Evolutionary conservation across 2,888 invertebrate species (phyloP).

Genomic region (Ophioninae sp.): DNA sequence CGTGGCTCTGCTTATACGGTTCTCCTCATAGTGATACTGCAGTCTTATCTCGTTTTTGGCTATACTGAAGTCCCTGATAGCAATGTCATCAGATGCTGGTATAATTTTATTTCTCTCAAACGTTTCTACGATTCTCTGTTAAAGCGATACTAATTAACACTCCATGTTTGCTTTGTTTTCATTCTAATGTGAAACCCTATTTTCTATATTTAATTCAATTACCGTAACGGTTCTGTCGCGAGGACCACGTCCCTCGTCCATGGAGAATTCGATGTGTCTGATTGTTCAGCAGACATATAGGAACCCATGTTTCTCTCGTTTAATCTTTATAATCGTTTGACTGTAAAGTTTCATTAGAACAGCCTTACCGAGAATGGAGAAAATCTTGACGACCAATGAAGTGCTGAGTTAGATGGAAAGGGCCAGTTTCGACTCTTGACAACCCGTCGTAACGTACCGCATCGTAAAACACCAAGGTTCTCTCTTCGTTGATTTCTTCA

Average conservation of each 20-base stretch:
- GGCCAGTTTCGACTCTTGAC: conserved; percentile 83
- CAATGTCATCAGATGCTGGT: conserved; percentile 85
- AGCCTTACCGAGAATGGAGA: conserved; percentile 73
- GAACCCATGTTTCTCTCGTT: neutral
- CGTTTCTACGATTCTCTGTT: conserved; percentile 84
- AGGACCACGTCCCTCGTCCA: conserved; percentile 29
- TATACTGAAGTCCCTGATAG: conserved; percentile 85
- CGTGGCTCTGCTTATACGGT: conserved; percentile 84
- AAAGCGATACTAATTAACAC: conserved; percentile 11
- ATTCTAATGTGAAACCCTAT: neutral
- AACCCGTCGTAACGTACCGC: conserved; percentile 88
- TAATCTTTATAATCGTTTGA: neutral
- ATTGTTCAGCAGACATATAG: neutral
- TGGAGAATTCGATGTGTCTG: conserved; percentile 79
- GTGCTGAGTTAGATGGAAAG: conserved; percentile 83
- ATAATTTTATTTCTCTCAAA: conserved; percentile 84
- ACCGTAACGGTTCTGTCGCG: conserved; percentile 70
- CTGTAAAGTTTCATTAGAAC: neutral
- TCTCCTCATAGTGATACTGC: conserved; percentile 85
- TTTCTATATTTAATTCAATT: conserved; percentile 51
- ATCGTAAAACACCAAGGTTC: conserved; percentile 82
- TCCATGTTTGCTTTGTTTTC: neutral
- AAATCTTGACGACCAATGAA: conserved; percentile 84
- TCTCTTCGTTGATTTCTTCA: conserved; percentile 74
- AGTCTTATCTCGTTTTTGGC: conserved; percentile 84